Evolutionary conservation across 1,140 invertebrate species (phyloP).

Genomic region (Arion vulgaris): DNA sequence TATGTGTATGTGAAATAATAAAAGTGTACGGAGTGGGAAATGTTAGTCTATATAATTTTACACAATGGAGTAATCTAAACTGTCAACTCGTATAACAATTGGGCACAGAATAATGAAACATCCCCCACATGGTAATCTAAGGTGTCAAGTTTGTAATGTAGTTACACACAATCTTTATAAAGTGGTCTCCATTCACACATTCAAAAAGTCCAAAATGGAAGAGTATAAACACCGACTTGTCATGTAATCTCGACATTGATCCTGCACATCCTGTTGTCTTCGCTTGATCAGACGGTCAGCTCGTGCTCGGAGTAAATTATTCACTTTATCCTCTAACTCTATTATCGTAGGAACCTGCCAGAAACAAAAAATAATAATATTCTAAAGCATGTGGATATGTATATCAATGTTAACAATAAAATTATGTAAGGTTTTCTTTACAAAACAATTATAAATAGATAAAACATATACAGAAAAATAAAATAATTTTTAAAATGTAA

Average conservation of each 20-base stretch:
- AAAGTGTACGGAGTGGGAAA: no score
- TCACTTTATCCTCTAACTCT: conserved; percentile 83
- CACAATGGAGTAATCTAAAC: no score
- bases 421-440: no score
- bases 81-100: no score
- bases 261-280: conserved; percentile 89
- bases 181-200: background rate
- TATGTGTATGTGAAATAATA: no score
- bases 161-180: background rate
- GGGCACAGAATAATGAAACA: no score
- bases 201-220: conserved; percentile 6
- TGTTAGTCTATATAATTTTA: no score
- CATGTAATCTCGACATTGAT: conserved; percentile 93
- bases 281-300: conserved; percentile 84
- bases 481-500: no score
- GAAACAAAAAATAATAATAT: conserved; percentile 22
- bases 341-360: conserved; percentile 82
- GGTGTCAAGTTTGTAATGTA: background rate
- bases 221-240: conserved; percentile 65
- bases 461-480: no score
- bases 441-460: no score
- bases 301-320: conserved; percentile 81
- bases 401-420: background rate
- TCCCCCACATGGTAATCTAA: no score
- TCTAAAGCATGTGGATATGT: background rate